Conservation (phyloP, 2,888 invertebrate species). For the Aquatica leii region DNA sequence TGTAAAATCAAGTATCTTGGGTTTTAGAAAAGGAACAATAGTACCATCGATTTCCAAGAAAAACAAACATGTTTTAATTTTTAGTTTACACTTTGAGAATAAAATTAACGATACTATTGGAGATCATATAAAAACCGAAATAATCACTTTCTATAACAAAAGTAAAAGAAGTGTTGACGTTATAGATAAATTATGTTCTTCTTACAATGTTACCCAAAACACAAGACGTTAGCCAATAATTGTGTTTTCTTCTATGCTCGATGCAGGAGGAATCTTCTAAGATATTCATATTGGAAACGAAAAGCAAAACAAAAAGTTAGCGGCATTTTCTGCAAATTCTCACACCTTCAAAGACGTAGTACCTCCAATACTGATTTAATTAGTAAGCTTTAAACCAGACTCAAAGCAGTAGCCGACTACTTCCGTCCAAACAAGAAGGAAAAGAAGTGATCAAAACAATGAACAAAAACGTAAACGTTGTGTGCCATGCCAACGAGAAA, state of each 20-base stretch:
- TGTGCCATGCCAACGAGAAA: background rate
- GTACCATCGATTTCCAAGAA: no score
- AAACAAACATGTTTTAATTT: no score
- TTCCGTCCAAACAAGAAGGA: no score
- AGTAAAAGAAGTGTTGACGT: background rate
- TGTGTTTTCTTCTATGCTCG: background rate
- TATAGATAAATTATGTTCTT: background rate
- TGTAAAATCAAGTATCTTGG: no score
- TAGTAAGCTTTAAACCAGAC: background rate
- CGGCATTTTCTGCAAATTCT: background rate
- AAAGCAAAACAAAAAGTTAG: background rate
- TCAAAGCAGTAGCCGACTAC: background rate
- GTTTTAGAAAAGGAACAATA: no score
- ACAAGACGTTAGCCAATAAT: no score
- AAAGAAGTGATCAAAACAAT: background rate
- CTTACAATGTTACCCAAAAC: background rate
- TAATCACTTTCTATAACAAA: background rate
- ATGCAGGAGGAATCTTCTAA: background rate
- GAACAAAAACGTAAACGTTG: background rate
- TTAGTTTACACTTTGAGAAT: background rate
- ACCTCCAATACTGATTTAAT: background rate
- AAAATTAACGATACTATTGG: background rate
- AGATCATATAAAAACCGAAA: background rate
- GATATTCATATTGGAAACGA: background rate
- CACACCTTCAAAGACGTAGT: background rate